Evolutionary conservation across 2,113 vertebrate genomes (phyloP).

Genomic region (Triplophysa rosa): DNA sequence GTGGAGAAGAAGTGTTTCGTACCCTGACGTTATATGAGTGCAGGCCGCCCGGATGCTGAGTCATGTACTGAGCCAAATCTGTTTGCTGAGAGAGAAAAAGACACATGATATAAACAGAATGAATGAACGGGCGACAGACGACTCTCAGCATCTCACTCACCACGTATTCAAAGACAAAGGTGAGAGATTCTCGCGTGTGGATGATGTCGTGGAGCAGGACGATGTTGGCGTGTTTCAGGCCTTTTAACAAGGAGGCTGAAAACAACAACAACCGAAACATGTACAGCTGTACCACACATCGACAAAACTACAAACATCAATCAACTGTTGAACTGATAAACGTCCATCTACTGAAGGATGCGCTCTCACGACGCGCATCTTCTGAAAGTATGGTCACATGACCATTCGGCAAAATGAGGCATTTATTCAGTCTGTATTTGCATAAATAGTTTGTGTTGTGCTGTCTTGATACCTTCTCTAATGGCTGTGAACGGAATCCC

Average conservation of each 20-base stretch:
- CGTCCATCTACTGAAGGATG: no score
- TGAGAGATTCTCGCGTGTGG: constrained; percentile 84
- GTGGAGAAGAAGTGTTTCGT: constrained; percentile 42
- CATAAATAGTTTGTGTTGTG: neutral
- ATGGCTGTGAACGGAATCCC: constrained; percentile 88
- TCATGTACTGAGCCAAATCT: constrained; percentile 86
- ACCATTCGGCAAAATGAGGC: no score
- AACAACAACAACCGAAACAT: constrained; percentile 12
- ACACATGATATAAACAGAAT: neutral
- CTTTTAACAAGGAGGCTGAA: constrained; percentile 86
- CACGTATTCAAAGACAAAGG: constrained; percentile 90
- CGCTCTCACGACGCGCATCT: no score
- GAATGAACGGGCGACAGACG: neutral
- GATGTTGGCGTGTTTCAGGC: constrained; percentile 88
- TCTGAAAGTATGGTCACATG: no score
- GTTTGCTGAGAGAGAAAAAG: constrained; percentile 77
- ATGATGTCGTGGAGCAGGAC: constrained; percentile 90
- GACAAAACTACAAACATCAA: no score
- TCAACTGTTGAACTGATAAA: no score
- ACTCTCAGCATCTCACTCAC: constrained; percentile 71
- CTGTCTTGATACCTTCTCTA: constrained; percentile 78
- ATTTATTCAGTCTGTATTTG: no score
- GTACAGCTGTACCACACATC: neutral
- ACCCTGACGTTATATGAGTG: constrained; percentile 81
- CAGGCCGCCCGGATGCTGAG: constrained; percentile 86